These are phyloP conservation scores for Pterophyllum scalare DNA, from an alignment of 2,113 vertebrate species.

Conservation along the genomic window DNA sequence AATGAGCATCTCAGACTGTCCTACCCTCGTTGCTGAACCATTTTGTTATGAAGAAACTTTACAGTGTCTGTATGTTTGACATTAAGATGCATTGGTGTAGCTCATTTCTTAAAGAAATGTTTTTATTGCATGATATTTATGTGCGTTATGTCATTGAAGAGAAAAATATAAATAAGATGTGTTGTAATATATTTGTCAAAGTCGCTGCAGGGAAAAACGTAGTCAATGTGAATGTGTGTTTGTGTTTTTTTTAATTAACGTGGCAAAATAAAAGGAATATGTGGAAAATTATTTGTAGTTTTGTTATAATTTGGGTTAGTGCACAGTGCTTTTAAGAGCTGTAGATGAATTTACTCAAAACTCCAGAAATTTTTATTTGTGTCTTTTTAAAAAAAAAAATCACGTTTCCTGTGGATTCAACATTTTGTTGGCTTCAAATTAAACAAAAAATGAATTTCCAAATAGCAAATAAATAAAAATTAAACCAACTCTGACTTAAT, in stretches of 20 bases:
- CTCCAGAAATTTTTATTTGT: too few relatives aligned
- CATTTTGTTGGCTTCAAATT: background rate
- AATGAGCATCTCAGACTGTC: slow-evolving; percentile 62
- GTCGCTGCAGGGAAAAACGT: background rate
- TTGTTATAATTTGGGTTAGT: background rate
- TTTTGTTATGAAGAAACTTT: background rate
- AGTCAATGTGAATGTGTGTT: background rate
- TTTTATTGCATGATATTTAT: slow-evolving; percentile 77
- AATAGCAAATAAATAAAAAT: background rate
- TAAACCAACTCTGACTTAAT: background rate
- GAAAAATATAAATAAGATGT: slow-evolving; percentile 64
- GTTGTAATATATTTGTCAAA: slow-evolving; percentile 71
- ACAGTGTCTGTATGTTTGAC: slow-evolving; percentile 13
- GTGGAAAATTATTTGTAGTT: background rate
- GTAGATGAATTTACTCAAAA: background rate
- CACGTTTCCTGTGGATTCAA: background rate
- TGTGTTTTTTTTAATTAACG: slow-evolving; percentile 21
- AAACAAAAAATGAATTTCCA: background rate
- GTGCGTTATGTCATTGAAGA: slow-evolving; percentile 42
- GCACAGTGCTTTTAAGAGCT: background rate
- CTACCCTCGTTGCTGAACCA: slow-evolving; percentile 70
- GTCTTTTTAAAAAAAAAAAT: too few relatives aligned
- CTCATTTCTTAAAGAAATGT: slow-evolving; percentile 74
- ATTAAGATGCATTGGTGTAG: slow-evolving; percentile 1
- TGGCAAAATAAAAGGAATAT: slow-evolving; percentile 53